Percentiles rank a stretch among this genome's conserved stretches.
These are phyloP conservation scores for Pseudorhiza aurosa DNA, from an alignment of 30 jellyfish, hydroid and myxozoan species.

Conservation along the genomic window DNA sequence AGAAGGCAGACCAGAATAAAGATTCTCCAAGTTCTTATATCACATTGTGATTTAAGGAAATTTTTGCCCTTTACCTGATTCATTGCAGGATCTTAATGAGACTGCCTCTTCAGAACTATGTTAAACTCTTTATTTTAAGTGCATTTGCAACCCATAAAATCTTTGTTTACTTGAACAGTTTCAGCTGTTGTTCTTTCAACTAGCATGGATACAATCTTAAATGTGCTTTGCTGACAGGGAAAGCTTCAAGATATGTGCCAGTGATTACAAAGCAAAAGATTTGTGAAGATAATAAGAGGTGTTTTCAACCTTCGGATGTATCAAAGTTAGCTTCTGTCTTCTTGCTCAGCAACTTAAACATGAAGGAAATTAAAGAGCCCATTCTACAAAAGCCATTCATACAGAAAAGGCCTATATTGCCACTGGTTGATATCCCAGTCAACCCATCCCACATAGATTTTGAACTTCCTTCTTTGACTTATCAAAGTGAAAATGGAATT, in stretches of 20 bases:
- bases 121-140: no score
- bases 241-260: not conserved
- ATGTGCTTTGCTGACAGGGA: no score
- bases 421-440: not conserved
- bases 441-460: not conserved
- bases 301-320: not conserved
- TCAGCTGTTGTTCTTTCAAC: no score
- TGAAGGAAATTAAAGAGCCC: conserved; percentile 25
- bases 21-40: no score
- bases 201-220: no score
- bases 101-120: no score
- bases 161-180: no score
- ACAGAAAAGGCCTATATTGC: not conserved
- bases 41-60: no score
- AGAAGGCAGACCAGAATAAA: no score
- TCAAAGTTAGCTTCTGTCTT: not conserved
- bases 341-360: not conserved
- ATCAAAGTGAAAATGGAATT: not conserved
- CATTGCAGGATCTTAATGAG: no score
- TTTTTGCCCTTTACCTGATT: no score
- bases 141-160: no score
- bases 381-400: not conserved
- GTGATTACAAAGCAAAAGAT: not conserved
- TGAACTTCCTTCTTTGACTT: conserved; percentile 14
- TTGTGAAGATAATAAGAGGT: not conserved